phyloP scores from a whole-genome alignment of 2,113 vertebrate genomes.

The Saimiri boliviensis region DNA sequence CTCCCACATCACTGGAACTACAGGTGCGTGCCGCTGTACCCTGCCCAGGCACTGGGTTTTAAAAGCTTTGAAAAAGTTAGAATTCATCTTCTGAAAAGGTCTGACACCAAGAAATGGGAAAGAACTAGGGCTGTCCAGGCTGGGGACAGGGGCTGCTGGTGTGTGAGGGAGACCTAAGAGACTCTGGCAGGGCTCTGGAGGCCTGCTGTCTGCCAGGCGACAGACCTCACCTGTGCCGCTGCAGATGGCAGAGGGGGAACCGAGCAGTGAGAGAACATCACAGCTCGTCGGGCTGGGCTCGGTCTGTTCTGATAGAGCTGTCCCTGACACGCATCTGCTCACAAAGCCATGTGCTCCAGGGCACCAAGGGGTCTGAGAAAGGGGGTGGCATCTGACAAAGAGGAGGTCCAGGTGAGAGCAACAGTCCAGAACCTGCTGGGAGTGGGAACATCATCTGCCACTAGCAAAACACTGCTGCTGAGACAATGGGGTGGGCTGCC shows the following conservation, averaged over 20 bases:
- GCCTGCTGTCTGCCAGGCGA: background rate
- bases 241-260: background rate
- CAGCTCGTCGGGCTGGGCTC: rapidly evolving
- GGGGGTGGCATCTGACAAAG: rapidly evolving
- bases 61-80: background rate
- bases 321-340: background rate
- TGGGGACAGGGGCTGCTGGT: background rate
- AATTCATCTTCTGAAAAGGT: background rate
- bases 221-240: background rate
- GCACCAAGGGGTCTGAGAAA: background rate
- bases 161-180: background rate
- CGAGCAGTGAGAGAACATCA: background rate
- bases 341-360: background rate
- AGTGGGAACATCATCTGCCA: background rate
- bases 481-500: rapidly evolving
- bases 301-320: background rate
- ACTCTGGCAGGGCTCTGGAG: background rate
- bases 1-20: background rate
- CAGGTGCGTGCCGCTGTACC: rapidly evolving
- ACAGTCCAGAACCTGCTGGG: background rate
- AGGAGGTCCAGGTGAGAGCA: background rate
- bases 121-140: background rate
- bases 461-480: background rate
- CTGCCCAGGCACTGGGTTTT: background rate
- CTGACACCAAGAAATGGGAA: background rate